Evolutionary conservation across 2,113 vertebrate genomes (phyloP).

Genomic region (Ammodytes marinus): DNA sequence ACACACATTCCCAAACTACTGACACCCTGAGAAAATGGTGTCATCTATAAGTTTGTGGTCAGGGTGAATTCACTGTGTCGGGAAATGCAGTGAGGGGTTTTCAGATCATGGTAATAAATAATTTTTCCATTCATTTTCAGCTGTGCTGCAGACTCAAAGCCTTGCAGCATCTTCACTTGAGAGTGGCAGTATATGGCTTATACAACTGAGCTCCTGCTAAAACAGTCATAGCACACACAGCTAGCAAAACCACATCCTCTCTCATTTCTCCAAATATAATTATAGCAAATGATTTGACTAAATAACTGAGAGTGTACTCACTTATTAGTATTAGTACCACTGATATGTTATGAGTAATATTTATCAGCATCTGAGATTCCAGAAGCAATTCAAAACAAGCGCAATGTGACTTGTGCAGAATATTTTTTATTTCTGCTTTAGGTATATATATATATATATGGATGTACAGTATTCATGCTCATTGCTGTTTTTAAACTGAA

Average conservation of each 20-base stretch:
- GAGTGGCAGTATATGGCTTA: not conserved
- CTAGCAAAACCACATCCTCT: constrained; percentile 45
- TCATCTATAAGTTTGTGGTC: not conserved
- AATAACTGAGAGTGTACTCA: not conserved
- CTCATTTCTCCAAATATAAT: constrained; percentile 34
- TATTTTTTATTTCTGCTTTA: not conserved
- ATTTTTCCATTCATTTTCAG: not conserved
- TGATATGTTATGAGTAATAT: not conserved
- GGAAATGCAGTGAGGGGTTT: not conserved
- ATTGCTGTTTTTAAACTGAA: not conserved
- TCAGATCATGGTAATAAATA: not conserved
- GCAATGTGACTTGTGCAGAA: not conserved
- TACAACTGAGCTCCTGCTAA: not conserved
- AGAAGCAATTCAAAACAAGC: not conserved
- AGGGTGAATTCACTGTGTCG: no score
- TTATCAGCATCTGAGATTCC: not conserved
- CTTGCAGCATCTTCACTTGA: not conserved
- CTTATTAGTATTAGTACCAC: not conserved
- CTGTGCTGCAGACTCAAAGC: not conserved
- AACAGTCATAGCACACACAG: not conserved
- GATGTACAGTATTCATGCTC: not conserved
- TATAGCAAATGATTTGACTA: not conserved
- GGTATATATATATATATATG: no score
- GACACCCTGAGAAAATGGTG: not conserved
- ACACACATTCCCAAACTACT: not conserved